phyloP scores from a whole-genome alignment of 2,888 invertebrate genomes.

The Mythimna pallens region DNA sequence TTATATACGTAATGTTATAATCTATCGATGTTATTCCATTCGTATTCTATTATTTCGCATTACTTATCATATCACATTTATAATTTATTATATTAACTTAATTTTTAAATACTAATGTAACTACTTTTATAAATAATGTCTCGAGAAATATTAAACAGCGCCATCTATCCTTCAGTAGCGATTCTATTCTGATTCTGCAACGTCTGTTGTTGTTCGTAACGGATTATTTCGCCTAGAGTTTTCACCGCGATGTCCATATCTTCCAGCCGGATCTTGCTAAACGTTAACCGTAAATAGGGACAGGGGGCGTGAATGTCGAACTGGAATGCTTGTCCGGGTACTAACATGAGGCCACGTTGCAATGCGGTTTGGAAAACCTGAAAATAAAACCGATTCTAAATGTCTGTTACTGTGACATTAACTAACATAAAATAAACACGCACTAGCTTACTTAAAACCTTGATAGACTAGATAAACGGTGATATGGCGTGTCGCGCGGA shows the following conservation, averaged over 20 bases:
- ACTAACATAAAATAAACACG: too few relatives aligned
- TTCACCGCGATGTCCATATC: conserved; percentile 92
- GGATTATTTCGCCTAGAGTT: conserved; percentile 91
- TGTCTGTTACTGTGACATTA: not conserved
- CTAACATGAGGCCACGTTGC: conserved; percentile 92
- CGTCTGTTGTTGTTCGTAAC: conserved; percentile 87
- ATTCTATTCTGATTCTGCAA: conserved; percentile 69
- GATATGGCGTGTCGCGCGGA: too few relatives aligned
- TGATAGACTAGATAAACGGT: too few relatives aligned
- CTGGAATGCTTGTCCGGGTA: conserved; percentile 94
- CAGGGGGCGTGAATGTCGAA: conserved; percentile 91
- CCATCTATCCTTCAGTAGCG: conserved; percentile 75
- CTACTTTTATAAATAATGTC: not conserved
- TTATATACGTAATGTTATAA: not conserved
- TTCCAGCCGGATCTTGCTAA: conserved; percentile 92
- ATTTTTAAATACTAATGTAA: not conserved
- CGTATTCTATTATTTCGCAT: conserved; percentile 6
- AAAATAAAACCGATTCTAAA: conserved; percentile 8
- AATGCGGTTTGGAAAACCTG: conserved; percentile 91
- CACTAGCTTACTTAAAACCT: too few relatives aligned
- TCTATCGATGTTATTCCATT: not conserved
- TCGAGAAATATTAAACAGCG: conserved; percentile 38
- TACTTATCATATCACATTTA: conserved; percentile 5
- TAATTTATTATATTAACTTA: not conserved
- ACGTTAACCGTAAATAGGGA: conserved; percentile 93